Conservation (phyloP, 37 sponge, comb jelly and placozoan species). For the Halisarca cf. caerulea region DNA sequence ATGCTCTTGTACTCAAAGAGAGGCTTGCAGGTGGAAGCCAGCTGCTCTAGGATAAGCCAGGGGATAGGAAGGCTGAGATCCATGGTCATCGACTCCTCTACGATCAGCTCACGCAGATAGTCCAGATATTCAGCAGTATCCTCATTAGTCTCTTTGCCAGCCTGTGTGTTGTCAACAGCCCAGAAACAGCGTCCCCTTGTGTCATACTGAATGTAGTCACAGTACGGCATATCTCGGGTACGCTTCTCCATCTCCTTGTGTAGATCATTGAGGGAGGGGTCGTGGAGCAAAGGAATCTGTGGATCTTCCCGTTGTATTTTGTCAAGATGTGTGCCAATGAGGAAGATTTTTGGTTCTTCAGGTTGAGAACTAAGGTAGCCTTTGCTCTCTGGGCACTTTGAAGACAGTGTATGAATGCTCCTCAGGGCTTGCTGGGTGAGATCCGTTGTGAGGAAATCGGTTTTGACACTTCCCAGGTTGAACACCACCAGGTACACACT, state of each 20-base stretch:
- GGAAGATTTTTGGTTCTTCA: neutral
- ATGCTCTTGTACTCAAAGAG: neutral
- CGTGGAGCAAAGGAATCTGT: neutral
- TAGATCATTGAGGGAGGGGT: too few species aligned
- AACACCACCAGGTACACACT: slow-evolving; percentile 25
- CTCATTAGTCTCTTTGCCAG: slow-evolving; percentile 7
- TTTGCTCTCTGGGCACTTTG: neutral
- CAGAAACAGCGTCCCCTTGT: slow-evolving; percentile 10
- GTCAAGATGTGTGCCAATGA: slow-evolving; percentile 21
- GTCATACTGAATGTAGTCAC: neutral
- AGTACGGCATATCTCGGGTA: neutral
- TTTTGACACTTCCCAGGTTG: neutral
- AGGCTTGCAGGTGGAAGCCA: neutral
- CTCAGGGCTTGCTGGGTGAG: slow-evolving; percentile 8
- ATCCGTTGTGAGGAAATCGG: neutral
- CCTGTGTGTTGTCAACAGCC: slow-evolving; percentile 29
- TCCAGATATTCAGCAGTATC: neutral
- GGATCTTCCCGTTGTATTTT: neutral
- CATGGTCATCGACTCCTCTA: neutral
- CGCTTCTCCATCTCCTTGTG: neutral
- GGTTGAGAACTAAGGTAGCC: neutral
- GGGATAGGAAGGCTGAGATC: neutral
- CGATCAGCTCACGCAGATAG: neutral
- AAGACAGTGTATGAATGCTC: slow-evolving; percentile 2
- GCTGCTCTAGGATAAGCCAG: slow-evolving; percentile 7